These are phyloP conservation scores for Neoseiulus cucumeris DNA, from an alignment of 1,140 invertebrate genomes.

Conservation along the genomic window DNA sequence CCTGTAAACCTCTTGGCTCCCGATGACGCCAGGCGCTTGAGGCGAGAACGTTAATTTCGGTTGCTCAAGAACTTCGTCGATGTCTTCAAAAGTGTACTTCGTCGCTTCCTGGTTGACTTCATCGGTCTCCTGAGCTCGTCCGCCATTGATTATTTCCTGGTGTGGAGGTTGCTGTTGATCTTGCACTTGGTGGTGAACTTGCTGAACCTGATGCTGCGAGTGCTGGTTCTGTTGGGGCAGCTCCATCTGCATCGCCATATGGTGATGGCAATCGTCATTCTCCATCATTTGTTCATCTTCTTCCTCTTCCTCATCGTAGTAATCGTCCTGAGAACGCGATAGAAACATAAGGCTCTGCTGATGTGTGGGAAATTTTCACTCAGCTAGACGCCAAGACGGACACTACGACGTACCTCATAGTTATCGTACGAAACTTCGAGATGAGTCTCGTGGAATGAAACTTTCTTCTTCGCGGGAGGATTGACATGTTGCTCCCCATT, in stretches of 20 bases:
- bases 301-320: conserved; percentile 12
- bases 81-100: conserved; percentile 20
- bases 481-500: conserved; percentile 9
- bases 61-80: conserved; percentile 21
- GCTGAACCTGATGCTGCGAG: neutral
- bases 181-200: neutral
- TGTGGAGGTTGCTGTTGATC: neutral
- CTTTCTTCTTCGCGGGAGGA: conserved; percentile 21
- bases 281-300: conserved; percentile 11
- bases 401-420: neutral
- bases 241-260: conserved; percentile 6
- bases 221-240: conserved; percentile 2
- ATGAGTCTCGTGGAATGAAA: conserved; percentile 22
- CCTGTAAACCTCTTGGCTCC: conserved; percentile 78
- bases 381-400: too few species aligned
- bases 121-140: neutral
- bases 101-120: conserved; percentile 9
- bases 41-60: conserved; percentile 13
- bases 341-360: too few species aligned
- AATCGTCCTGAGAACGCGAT: neutral
- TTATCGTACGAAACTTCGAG: conserved; percentile 13
- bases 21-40: conserved; percentile 58
- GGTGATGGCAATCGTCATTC: neutral
- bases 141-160: neutral
- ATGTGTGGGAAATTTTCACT: too few species aligned